Base-by-base conservation (phyloP, 2,888 invertebrate species). In the Cloeon dipterum region DNA sequence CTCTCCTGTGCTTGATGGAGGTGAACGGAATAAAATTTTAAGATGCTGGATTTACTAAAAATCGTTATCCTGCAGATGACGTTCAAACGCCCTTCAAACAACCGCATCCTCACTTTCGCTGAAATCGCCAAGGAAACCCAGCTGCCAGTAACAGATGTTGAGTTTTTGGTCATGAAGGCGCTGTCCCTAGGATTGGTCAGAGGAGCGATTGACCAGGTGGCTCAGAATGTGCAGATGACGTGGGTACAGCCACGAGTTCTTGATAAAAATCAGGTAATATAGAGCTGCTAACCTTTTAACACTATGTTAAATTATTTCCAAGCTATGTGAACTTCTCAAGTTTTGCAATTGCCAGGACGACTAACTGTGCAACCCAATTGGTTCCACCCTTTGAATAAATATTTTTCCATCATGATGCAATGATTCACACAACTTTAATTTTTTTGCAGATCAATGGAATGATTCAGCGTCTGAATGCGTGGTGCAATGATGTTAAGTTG, bases 151-250 rank as follows among this genome's bases (percentile, higher is more conserved):
- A 74, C 78, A 45, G 81, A 88, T 53, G 88, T 98, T 16, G 98
- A 98, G 53, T 64, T 91, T 42, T 62, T 98, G 32, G 86, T 98
- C 1, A 98, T 99, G 96, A 93, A 91, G 58, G 96, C 96, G 0
- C 56, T 98, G 19, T 86, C 94, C 0, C 78, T 93, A 53, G 88
- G 85, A 17, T 66, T 98, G 13, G 85, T 99, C 4, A 74, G 78
- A 40, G 98, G 94, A 2, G 81, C 81, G 41, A 93, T 96, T 45
- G 94, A 96, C 62, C 88, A 94, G 63, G 88, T 93, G 20, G 65
- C 65, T 19, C 61, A 57, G 43, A 70, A 65, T 36, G 77, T 82
- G 2, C 72, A 74, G 50, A 72, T 83, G 67, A 75, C 74, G 8
- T 85, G 83, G 83, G 81, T 83, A 7, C 82, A 82, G 52, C 83